These are phyloP conservation scores for Parnassius mnemosyne DNA, from an alignment of 2,888 invertebrate species.

Conservation along the genomic window DNA sequence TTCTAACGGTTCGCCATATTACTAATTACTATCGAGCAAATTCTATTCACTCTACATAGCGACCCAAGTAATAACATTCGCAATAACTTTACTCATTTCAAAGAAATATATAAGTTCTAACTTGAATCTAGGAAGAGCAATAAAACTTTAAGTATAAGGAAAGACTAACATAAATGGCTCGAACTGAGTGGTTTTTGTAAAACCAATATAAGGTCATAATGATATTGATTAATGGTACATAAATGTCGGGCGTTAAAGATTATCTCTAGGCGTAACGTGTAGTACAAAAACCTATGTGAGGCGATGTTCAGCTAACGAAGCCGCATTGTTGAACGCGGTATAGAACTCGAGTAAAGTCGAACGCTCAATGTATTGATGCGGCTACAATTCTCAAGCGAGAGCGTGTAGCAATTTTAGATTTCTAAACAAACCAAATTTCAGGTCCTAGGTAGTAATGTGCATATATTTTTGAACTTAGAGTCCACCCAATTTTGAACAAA, in stretches of 20 bases:
- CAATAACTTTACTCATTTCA: background rate
- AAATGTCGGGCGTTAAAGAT: slow-evolving; percentile 43
- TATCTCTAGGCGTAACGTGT: slow-evolving; percentile 47
- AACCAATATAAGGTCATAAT: slow-evolving; percentile 33
- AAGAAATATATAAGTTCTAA: background rate
- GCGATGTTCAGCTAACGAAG: slow-evolving; percentile 67
- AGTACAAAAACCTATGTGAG: slow-evolving; percentile 59
- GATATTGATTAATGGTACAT: slow-evolving; percentile 47
- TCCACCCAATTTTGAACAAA: too few species aligned
- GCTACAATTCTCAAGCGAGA: slow-evolving; percentile 31
- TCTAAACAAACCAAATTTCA: too few species aligned
- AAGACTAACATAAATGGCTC: slow-evolving; percentile 1
- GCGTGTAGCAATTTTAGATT: slow-evolving; percentile 19
- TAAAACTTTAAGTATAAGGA: slow-evolving; percentile 5
- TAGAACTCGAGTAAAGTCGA: slow-evolving; percentile 59
- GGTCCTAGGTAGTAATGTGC: too few species aligned
- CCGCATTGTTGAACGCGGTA: slow-evolving; percentile 59
- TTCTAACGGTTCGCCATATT: too few species aligned
- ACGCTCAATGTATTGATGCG: slow-evolving; percentile 41
- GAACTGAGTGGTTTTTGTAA: slow-evolving; percentile 23
- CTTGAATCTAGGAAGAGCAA: background rate
- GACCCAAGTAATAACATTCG: background rate
- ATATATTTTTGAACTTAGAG: too few species aligned
- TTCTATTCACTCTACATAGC: background rate
- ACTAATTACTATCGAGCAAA: too few species aligned